Evolutionary conservation across 2,113 vertebrate genomes (phyloP).

Genomic region (Misgurnus anguillicaudatus): DNA sequence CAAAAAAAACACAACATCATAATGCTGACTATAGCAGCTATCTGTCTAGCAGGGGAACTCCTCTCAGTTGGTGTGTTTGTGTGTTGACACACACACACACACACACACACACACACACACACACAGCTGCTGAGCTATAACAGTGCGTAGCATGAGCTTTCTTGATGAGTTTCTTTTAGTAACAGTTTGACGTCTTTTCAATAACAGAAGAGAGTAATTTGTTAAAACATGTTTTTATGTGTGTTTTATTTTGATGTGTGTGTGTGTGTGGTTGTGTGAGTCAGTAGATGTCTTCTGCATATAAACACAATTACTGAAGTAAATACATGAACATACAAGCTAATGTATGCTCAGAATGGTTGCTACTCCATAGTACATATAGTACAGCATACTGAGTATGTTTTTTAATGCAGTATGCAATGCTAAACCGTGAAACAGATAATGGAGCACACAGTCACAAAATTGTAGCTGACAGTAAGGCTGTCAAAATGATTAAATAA

Average conservation of each 20-base stretch:
- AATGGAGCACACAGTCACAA: not conserved
- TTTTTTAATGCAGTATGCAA: not conserved
- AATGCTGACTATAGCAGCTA: constrained; percentile 39
- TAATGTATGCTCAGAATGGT: not conserved
- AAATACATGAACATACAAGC: not conserved
- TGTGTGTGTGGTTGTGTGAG: constrained; percentile 8
- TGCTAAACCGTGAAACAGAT: not conserved
- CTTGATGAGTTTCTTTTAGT: constrained; percentile 30
- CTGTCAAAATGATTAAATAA: too few relatives aligned
- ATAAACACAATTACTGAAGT: constrained; percentile 1
- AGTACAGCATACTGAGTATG: not conserved
- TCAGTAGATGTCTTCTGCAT: constrained; percentile 1
- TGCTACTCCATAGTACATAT: not conserved
- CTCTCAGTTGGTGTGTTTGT: not conserved
- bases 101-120: constrained; percentile 10
- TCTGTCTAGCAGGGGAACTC: constrained; percentile 35
- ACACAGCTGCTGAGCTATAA: constrained; percentile 14
- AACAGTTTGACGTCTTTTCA: constrained; percentile 30
- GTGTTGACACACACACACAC: constrained; percentile 23
- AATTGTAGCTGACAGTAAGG: not conserved
- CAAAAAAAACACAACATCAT: constrained; percentile 34
- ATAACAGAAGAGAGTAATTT: constrained; percentile 8
- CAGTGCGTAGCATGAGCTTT: constrained; percentile 28
- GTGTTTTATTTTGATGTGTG: not conserved
- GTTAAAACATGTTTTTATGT: not conserved